A percentile compares a stretch with the other conserved stretches of the same genome.
Conservation (phyloP, 2,797 vertebrate genomes). For the Triplophysa yarkandensis region DNA sequence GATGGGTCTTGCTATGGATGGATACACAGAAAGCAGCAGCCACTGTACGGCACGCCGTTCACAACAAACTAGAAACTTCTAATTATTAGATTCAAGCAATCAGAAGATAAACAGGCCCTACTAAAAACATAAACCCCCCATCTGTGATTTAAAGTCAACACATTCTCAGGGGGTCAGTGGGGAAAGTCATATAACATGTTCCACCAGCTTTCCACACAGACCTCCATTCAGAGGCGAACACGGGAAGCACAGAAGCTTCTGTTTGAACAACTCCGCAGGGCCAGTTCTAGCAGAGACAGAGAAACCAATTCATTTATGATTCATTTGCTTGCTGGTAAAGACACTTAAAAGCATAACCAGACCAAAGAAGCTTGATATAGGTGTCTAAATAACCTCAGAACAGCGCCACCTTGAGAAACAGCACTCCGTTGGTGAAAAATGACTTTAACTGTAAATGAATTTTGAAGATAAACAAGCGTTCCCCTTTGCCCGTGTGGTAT, state of each 20-base stretch:
- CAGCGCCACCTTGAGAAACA: constrained; percentile 60
- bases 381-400: constrained; percentile 22
- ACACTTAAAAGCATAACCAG: constrained; percentile 37
- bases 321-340: constrained; percentile 40
- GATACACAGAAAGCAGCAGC: constrained; percentile 48
- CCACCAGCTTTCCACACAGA: constrained; percentile 61
- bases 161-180: constrained; percentile 66
- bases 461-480: constrained; percentile 41
- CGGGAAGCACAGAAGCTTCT: constrained; percentile 67
- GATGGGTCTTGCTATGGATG: constrained; percentile 69
- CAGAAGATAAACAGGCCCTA: constrained; percentile 68
- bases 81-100: constrained; percentile 63
- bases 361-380: constrained; percentile 16
- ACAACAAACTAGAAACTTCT: constrained; percentile 24
- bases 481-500: constrained; percentile 32
- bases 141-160: constrained; percentile 68
- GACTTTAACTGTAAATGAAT: constrained; percentile 41
- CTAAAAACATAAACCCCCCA: constrained; percentile 57
- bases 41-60: constrained; percentile 54
- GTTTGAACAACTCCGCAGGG: constrained; percentile 67
- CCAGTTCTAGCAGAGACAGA: constrained; percentile 58
- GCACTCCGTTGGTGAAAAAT: constrained; percentile 24
- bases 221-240: constrained; percentile 68
- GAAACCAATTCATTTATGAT: constrained; percentile 59
- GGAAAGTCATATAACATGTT: constrained; percentile 66